Conservation (phyloP, 2,113 vertebrate species). For the Sula dactylatra region DNA sequence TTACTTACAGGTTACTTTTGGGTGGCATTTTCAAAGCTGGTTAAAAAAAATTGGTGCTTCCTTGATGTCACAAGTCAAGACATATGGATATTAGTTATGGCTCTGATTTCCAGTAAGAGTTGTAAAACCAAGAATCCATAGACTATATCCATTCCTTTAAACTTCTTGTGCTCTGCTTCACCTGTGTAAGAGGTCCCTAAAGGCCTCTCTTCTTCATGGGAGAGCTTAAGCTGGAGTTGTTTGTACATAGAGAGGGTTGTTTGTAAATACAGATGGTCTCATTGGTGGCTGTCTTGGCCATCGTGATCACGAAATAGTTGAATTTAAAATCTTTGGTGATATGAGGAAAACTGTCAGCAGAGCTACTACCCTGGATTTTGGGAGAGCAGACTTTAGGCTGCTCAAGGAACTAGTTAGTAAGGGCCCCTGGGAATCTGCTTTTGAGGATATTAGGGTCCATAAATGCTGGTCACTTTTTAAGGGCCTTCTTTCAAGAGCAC, state of each 20-base stretch:
- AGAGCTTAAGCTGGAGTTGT: background rate
- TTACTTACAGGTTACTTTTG: background rate
- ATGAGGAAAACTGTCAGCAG: background rate
- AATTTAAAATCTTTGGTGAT: background rate
- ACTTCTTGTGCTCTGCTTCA: background rate
- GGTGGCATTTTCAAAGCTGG: background rate
- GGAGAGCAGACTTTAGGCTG: background rate
- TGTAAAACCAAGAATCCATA: background rate
- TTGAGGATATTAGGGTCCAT: background rate
- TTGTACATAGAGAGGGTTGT: background rate
- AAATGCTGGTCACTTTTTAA: background rate
- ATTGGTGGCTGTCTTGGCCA: background rate
- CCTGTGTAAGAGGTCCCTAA: background rate
- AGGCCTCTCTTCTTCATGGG: background rate
- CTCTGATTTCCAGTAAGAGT: background rate
- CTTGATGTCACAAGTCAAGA: background rate
- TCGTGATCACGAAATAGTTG: background rate
- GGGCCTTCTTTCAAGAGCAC: background rate
- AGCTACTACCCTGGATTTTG: background rate
- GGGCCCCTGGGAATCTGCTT: background rate
- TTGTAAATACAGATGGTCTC: background rate
- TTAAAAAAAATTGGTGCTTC: background rate
- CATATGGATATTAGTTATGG: background rate
- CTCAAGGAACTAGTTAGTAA: background rate
- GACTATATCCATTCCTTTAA: background rate